phyloP scores from a whole-genome alignment of 2,888 invertebrate genomes.

The Drosophila neutralis region DNA sequence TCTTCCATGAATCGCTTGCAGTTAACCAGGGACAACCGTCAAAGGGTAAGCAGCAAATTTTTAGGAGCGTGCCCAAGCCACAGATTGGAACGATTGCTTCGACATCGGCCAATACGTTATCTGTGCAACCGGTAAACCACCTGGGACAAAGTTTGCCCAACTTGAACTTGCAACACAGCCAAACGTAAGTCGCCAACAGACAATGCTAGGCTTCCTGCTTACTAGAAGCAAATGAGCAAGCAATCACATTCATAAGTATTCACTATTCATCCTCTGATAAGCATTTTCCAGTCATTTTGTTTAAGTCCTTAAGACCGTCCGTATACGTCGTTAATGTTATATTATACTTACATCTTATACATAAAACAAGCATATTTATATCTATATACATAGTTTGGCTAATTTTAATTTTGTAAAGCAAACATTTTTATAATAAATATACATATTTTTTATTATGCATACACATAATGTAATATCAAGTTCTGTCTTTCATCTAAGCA shows the following conservation, averaged over 20 bases:
- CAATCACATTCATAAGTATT: constrained; percentile 38
- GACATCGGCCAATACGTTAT: constrained; percentile 89
- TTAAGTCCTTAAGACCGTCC: constrained; percentile 52
- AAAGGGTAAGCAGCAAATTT: constrained; percentile 75
- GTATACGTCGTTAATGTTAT: constrained; percentile 59
- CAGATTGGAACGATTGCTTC: constrained; percentile 70
- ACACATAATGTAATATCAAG: constrained; percentile 19
- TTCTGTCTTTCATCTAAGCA: constrained; percentile 28
- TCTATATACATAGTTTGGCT: constrained; percentile 38
- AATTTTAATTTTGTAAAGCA: constrained; percentile 53
- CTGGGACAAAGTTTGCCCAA: constrained; percentile 93
- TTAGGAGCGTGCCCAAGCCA: constrained; percentile 84
- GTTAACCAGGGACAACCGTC: constrained; percentile 63
- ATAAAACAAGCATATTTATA: constrained; percentile 47
- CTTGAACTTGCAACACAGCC: constrained; percentile 85
- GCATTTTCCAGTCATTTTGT: constrained; percentile 59
- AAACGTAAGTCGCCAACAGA: constrained; percentile 80
- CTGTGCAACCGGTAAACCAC: constrained; percentile 89
- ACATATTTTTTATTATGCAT: constrained; percentile 41
- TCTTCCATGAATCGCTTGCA: constrained; percentile 7
- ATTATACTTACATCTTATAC: constrained; percentile 39
- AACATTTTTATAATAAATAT: constrained; percentile 50
- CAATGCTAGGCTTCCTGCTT: constrained; percentile 44
- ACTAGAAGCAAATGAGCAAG: constrained; percentile 41
- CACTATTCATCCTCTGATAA: constrained; percentile 50